These are phyloP conservation scores for Petrosia ficiformis DNA, from an alignment of 37 sponge, comb jelly and placozoan genomes.

Conservation along the genomic window DNA sequence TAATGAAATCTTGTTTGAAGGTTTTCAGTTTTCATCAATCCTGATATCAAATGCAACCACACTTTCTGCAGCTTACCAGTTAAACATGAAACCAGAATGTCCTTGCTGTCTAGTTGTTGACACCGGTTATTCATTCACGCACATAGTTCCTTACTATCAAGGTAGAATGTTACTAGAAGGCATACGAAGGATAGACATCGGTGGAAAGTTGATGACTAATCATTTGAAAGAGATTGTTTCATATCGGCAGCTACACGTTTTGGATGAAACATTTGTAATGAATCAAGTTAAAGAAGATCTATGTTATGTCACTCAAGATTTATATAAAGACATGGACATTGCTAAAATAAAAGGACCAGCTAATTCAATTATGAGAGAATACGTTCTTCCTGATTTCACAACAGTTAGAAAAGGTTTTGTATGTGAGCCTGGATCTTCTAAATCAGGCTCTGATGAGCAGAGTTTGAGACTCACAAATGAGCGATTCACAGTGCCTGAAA, in stretches of 20 bases:
- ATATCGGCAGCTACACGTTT: constrained; percentile 93
- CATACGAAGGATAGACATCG: constrained; percentile 83
- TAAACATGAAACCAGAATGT: constrained; percentile 11
- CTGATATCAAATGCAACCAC: constrained; percentile 58
- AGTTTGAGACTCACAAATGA: constrained; percentile 72
- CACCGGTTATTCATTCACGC: constrained; percentile 95
- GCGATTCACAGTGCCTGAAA: constrained; percentile 90
- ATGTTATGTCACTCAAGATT: constrained; percentile 84
- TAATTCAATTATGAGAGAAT: constrained; percentile 70
- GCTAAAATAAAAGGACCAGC: constrained; percentile 29
- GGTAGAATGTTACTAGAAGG: constrained; percentile 54
- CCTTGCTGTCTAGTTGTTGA: constrained; percentile 83
- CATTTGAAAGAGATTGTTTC: constrained; percentile 93
- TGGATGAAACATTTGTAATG: constrained; percentile 96
- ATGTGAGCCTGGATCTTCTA: constrained; percentile 4
- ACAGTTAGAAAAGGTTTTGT: constrained; percentile 69
- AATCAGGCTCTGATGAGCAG: constrained; percentile 41
- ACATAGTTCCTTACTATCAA: constrained; percentile 81
- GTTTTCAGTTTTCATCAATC: constrained; percentile 81
- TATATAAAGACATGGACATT: constrained; percentile 74
- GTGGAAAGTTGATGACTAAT: constrained; percentile 96
- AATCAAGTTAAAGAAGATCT: constrained; percentile 97
- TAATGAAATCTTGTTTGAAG: constrained; percentile 93
- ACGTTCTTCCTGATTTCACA: constrained; percentile 91
- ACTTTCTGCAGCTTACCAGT: constrained; percentile 62